Conservation (phyloP, 2,888 invertebrate genomes). For the Patella pellucida region DNA sequence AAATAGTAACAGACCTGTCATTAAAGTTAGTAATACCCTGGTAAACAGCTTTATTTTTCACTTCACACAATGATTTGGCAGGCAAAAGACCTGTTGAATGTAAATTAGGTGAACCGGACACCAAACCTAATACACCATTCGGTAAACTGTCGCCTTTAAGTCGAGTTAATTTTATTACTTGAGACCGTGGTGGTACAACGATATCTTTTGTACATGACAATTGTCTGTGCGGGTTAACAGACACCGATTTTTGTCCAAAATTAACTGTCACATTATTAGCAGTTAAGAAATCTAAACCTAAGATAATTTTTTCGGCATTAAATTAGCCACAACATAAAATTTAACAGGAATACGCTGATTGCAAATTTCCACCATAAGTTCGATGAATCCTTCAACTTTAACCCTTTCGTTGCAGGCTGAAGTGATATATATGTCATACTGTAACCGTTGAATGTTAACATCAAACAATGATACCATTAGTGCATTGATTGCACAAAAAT, state of each 20-base stretch:
- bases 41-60: slow-evolving; percentile 2
- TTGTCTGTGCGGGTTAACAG: not conserved
- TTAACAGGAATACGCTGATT: not conserved
- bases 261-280: not conserved
- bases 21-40: slow-evolving; percentile 1
- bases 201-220: not conserved
- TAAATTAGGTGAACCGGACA: slow-evolving; percentile 8
- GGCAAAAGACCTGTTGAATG: slow-evolving; percentile 7
- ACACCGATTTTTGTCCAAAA: not conserved
- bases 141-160: not conserved
- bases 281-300: not conserved
- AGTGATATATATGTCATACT: not conserved
- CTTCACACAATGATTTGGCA: slow-evolving; percentile 7
- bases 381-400: not conserved
- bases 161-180: not conserved
- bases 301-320: not conserved
- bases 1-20: not conserved
- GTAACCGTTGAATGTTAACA: not conserved
- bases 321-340: slow-evolving; percentile 5
- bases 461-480: not conserved
- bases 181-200: no score
- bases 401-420: not conserved
- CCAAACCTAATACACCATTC: not conserved
- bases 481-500: slow-evolving; percentile 10
- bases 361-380: not conserved